Conservation (phyloP, 2,113 vertebrate species). For the Agelaius tricolor region DNA sequence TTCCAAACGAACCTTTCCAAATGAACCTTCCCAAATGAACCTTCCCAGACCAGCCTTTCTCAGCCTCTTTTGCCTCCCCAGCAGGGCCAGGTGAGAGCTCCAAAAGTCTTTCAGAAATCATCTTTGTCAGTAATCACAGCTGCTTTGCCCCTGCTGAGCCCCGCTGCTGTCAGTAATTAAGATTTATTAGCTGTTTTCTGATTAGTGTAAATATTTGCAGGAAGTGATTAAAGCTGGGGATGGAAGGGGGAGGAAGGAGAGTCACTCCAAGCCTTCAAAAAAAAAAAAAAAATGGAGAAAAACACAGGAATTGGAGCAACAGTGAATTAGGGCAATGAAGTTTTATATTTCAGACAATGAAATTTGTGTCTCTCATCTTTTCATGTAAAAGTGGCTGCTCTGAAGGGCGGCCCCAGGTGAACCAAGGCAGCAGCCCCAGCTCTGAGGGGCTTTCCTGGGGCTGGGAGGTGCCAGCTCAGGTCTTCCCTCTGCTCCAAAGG, state of each 20-base stretch:
- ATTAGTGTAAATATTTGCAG: constrained; percentile 40
- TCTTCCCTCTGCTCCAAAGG: too few relatives aligned
- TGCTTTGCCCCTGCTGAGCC: background rate
- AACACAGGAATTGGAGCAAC: background rate
- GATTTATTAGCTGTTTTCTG: background rate
- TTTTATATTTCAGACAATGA: background rate
- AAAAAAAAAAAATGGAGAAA: background rate
- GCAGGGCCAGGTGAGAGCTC: background rate
- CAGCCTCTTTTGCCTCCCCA: background rate
- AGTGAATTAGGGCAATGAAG: background rate
- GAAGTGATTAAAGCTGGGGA: background rate
- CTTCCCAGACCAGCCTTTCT: background rate
- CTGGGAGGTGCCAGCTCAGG: too few relatives aligned
- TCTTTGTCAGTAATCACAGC: background rate
- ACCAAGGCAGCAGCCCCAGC: too few relatives aligned
- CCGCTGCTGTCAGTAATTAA: background rate
- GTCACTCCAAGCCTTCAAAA: background rate
- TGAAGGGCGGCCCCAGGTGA: background rate
- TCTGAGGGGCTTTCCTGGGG: background rate
- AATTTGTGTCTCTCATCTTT: background rate
- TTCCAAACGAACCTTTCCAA: background rate
- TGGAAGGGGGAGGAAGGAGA: background rate
- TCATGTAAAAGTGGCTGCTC: background rate
- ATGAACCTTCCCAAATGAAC: background rate
- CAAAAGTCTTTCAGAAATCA: background rate